phyloP scores from a whole-genome alignment of 1,140 invertebrate species.

The Megathymus violae region DNA sequence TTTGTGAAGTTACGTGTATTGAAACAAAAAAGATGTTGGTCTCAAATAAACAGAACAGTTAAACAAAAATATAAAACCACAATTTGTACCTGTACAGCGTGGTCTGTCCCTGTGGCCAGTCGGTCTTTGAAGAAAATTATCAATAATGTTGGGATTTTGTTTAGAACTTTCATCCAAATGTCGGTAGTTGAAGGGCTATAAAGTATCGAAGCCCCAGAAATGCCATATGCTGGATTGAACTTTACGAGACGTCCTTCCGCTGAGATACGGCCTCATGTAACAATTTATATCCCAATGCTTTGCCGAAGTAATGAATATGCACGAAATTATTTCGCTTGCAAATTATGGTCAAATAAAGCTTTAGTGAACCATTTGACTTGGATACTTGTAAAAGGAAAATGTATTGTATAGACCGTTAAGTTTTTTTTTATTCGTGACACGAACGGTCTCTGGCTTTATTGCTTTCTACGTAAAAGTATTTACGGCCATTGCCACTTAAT shows the following conservation, averaged over 20 bases:
- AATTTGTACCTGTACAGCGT: no score
- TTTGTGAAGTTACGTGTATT: not conserved
- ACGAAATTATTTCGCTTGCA: slow-evolving; percentile 16
- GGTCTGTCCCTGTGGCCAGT: not conserved
- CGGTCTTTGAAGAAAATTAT: not conserved
- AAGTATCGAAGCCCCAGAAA: slow-evolving; percentile 48
- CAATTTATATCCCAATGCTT: slow-evolving; percentile 45
- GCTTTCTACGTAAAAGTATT: not conserved
- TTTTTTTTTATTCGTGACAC: not conserved
- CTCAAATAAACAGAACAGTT: not conserved
- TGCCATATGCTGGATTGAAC: slow-evolving; percentile 43
- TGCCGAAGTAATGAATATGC: slow-evolving; percentile 20
- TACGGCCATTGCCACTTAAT: not conserved
- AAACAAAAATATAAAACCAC: not conserved
- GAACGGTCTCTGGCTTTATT: not conserved
- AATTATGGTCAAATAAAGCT: not conserved
- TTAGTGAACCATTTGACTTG: not conserved
- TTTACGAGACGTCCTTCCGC: slow-evolving; percentile 54
- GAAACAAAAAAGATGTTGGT: not conserved
- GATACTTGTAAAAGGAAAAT: not conserved
- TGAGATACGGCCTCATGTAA: slow-evolving; percentile 56
- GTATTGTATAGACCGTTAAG: not conserved
- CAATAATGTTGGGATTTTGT: not conserved
- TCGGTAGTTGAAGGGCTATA: not conserved
- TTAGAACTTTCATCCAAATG: no score